phyloP scores from a whole-genome alignment of 2,797 vertebrate species.

The Toxotes lorentzi region DNA sequence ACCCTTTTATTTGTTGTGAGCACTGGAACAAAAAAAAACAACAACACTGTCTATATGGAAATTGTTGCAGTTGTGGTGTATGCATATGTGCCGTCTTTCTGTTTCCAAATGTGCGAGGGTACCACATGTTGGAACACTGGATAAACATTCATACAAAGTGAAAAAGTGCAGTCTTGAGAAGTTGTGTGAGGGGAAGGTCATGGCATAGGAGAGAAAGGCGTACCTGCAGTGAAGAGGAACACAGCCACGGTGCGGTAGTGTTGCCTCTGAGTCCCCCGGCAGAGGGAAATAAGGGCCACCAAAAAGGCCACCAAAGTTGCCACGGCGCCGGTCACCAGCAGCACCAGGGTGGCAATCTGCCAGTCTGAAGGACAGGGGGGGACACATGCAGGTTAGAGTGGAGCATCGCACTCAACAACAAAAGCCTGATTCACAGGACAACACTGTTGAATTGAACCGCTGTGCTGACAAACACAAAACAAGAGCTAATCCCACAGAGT shows the following conservation, averaged over 20 bases:
- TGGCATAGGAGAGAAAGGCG: neutral
- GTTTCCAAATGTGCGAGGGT: slow-evolving; percentile 23
- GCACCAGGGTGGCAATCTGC: slow-evolving; percentile 88
- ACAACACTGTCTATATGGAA: slow-evolving; percentile 41
- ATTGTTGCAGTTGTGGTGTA: slow-evolving; percentile 41
- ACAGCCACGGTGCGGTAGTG: slow-evolving; percentile 86
- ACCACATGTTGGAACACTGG: neutral
- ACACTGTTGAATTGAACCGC: slow-evolving; percentile 57
- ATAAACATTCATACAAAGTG: neutral
- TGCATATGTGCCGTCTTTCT: neutral
- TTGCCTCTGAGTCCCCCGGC: slow-evolving; percentile 83
- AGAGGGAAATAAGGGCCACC: slow-evolving; percentile 85
- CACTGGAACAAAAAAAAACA: slow-evolving; percentile 38
- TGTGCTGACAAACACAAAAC: slow-evolving; percentile 70
- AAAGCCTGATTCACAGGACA: slow-evolving; percentile 48
- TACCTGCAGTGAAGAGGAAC: slow-evolving; percentile 88
- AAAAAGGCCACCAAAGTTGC: slow-evolving; percentile 85
- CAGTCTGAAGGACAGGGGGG: slow-evolving; percentile 82
- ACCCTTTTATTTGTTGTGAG: slow-evolving; percentile 38
- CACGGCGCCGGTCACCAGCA: slow-evolving; percentile 83
- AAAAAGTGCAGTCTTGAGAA: neutral
- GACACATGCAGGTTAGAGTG: slow-evolving; percentile 61
- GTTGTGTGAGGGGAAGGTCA: neutral
- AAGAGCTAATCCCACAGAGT: slow-evolving; percentile 52
- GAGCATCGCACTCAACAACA: slow-evolving; percentile 39